A percentile compares a stretch with the other conserved stretches of the same genome.
Evolutionary conservation across 2,113 vertebrate genomes (phyloP).

Genomic region (Lophochroa leadbeateri): DNA sequence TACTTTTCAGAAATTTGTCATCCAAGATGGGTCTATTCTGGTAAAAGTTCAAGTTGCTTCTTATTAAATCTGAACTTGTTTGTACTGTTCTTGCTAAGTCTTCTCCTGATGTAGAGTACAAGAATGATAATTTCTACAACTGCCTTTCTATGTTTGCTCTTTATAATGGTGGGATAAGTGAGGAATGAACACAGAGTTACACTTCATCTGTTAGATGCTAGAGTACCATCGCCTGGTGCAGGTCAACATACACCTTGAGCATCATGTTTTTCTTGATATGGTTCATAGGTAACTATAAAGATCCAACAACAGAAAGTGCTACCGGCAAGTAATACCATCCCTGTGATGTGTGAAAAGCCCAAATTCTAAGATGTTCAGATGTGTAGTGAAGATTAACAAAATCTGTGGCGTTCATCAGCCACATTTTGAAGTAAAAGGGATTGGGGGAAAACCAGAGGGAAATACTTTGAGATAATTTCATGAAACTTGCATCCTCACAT

Average conservation of each 20-base stretch:
- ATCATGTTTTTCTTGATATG: slow-evolving; percentile 22
- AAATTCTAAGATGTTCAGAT: not conserved
- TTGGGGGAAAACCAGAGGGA: not conserved
- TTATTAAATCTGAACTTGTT: not conserved
- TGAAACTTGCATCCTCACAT: not conserved
- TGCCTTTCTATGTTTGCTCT: not conserved
- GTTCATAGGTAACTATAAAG: slow-evolving; percentile 43
- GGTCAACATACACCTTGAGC: not conserved
- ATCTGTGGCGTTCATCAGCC: not conserved
- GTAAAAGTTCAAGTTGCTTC: not conserved
- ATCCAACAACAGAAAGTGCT: not conserved
- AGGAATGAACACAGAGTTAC: not conserved
- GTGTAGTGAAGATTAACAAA: not conserved
- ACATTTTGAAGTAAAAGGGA: not conserved
- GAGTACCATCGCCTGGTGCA: not conserved
- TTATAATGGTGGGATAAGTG: not conserved
- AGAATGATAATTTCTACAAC: not conserved
- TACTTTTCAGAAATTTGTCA: not conserved
- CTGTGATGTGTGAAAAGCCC: not conserved
- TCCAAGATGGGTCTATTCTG: not conserved
- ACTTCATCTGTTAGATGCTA: not conserved
- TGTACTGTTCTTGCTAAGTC: not conserved
- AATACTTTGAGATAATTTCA: not conserved
- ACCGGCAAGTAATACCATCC: not conserved
- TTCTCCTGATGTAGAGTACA: not conserved